Evolutionary conservation across 2,797 vertebrate species (phyloP).

Genomic region (Characodon lateralis): DNA sequence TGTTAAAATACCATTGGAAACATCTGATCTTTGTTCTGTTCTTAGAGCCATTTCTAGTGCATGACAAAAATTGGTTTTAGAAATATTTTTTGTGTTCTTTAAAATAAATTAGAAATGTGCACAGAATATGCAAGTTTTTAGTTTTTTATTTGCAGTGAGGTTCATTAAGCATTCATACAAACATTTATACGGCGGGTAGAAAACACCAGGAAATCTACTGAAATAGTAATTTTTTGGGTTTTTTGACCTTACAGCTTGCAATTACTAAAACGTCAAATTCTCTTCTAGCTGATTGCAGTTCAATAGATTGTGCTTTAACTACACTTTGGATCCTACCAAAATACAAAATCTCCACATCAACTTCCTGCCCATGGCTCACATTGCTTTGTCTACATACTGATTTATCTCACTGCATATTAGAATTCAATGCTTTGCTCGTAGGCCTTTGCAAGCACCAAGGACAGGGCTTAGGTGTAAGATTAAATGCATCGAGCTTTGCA

Average conservation of each 20-base stretch:
- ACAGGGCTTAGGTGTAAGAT: constrained; percentile 21
- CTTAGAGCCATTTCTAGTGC: no score
- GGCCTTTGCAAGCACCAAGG: constrained; percentile 8
- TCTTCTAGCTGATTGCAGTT: background rate
- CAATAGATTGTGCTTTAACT: no score
- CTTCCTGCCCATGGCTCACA: background rate
- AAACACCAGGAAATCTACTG: background rate
- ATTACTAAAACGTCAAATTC: background rate
- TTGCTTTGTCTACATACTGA: background rate
- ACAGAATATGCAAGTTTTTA: background rate
- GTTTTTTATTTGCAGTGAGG: no score
- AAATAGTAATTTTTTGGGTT: background rate
- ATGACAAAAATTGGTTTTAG: background rate
- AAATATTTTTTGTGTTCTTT: background rate
- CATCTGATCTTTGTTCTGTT: background rate
- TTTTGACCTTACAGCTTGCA: background rate
- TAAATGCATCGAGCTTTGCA: background rate
- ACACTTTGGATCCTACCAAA: no score
- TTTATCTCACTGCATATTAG: background rate
- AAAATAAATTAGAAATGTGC: background rate
- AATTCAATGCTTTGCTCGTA: constrained; percentile 28
- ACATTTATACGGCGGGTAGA: background rate
- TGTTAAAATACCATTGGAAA: no score
- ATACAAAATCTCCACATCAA: no score
- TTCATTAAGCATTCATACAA: background rate